These are phyloP conservation scores for Sorex fumeus DNA, from an alignment of 2,113 vertebrate genomes.

Conservation along the genomic window DNA sequence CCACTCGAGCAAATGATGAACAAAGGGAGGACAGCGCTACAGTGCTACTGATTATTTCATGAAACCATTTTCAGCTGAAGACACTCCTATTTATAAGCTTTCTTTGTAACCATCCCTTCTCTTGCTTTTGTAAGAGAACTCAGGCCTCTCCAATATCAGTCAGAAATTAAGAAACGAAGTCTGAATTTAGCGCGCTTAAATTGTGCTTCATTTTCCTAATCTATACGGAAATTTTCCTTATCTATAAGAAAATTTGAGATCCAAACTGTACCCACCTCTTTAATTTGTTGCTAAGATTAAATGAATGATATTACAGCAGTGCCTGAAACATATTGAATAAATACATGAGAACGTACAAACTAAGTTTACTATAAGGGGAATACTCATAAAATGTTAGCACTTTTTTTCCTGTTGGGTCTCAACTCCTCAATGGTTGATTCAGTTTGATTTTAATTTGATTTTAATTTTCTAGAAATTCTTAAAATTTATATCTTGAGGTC, in stretches of 20 bases:
- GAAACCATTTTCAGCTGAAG: background rate
- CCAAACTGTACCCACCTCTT: background rate
- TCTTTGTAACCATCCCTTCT: background rate
- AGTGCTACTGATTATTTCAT: background rate
- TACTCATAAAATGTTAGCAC: background rate
- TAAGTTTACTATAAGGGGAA: background rate
- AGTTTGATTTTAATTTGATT: background rate
- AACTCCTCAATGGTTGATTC: background rate
- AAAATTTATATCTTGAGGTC: background rate
- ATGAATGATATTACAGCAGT: background rate
- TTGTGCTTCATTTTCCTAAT: slow-evolving; percentile 10
- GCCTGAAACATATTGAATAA: background rate
- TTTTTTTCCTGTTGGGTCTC: background rate
- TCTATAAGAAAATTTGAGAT: background rate
- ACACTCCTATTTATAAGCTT: background rate
- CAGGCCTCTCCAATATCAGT: background rate
- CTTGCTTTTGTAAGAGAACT: background rate
- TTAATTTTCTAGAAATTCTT: too few species aligned
- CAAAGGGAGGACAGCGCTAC: too few species aligned
- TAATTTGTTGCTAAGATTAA: slow-evolving; percentile 1
- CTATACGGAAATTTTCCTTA: slow-evolving; percentile 2
- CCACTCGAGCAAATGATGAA: too few species aligned
- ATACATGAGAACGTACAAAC: background rate
- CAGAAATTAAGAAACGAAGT: background rate
- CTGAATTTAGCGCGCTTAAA: background rate